phyloP scores from a whole-genome alignment of 2,888 invertebrate species.

The Philereme vetulata region DNA sequence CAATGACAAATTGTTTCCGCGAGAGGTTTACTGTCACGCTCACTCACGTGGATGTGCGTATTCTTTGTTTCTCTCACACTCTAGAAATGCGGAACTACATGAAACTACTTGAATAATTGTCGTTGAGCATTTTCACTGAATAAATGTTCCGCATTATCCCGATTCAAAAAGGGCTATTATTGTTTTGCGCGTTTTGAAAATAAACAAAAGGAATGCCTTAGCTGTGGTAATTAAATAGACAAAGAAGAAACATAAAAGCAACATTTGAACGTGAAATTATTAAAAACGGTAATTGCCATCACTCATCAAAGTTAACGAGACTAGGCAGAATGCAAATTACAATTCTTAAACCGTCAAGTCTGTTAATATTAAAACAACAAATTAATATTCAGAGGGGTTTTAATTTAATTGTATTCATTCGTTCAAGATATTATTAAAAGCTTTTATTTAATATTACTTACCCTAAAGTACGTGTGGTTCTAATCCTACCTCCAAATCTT shows the following conservation, averaged over 20 bases:
- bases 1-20: conserved; percentile 80
- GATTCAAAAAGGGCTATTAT: conserved; percentile 16
- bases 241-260: conserved; percentile 24
- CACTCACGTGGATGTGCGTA: conserved; percentile 47
- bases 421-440: no score
- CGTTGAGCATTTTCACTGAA: conserved; percentile 45
- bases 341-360: conserved; percentile 1
- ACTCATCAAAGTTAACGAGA: conserved; percentile 26
- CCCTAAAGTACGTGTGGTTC: no score
- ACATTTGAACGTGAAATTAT: conserved; percentile 27
- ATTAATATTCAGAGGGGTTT: background rate
- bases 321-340: conserved; percentile 19
- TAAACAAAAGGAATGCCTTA: conserved; percentile 32
- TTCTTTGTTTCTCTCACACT: conserved; percentile 48
- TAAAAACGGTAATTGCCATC: conserved; percentile 27
- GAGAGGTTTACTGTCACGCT: conserved; percentile 62
- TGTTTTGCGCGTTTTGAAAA: conserved; percentile 32
- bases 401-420: no score
- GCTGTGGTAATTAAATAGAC: conserved; percentile 29
- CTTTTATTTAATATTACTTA: no score
- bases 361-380: conserved; percentile 10
- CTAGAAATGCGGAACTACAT: conserved; percentile 50
- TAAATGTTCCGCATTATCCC: conserved; percentile 32
- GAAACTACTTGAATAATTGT: conserved; percentile 63
- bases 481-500: no score